Evolutionary conservation across 1,140 invertebrate genomes (phyloP), one percentile per base, ranked within the genome.

Genomic region (Drosophila asahinai): DNA sequence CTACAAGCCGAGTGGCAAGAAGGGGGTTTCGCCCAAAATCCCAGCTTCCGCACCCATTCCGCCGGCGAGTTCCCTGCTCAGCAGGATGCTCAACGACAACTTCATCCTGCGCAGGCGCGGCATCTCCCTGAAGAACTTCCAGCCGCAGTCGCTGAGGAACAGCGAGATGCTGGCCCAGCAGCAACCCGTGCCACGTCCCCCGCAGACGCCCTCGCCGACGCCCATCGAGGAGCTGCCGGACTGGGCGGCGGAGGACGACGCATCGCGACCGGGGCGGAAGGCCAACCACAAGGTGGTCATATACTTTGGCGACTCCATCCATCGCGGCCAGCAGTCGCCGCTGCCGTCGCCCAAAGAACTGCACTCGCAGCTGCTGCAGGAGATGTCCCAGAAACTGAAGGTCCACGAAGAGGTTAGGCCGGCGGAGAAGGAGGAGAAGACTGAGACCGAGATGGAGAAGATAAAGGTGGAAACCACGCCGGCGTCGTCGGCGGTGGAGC

Each of bases 231-330:
- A 91, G 71, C 61, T 86, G 59, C 82, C 86, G 42, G 76, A 91
- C 40, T 90, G 79, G 86, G 81, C 75, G 58, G 27, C 47, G 25
- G 22, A 60, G 57, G 40, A 48, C 22, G 61, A 81, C 25, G 36
- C 64, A 40, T 47, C 60, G 65, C 60, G 60, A 60, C 12, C 47
- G n/a, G 57, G 61, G 33, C 59, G 48, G 38, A 91, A 86, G 55
- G 77, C 81, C 60, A 92, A 91, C 80, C 95, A 96, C 74, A 96
- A 95, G 93, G 95, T 95, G 15, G 95, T 96, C 47, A 95, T 96
- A 67, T 96, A 96, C 82, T 96, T 96, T 68, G 95, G 95, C 6
- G 95, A 96, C 86, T 95, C 95, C 1, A 94, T 95, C 43, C 94
- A 94, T 58, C 83, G 91, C 7, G 61, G 60, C 45, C 62, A 54